phyloP scores from a whole-genome alignment of 2,888 invertebrate species.

The Nasonia oneida region DNA sequence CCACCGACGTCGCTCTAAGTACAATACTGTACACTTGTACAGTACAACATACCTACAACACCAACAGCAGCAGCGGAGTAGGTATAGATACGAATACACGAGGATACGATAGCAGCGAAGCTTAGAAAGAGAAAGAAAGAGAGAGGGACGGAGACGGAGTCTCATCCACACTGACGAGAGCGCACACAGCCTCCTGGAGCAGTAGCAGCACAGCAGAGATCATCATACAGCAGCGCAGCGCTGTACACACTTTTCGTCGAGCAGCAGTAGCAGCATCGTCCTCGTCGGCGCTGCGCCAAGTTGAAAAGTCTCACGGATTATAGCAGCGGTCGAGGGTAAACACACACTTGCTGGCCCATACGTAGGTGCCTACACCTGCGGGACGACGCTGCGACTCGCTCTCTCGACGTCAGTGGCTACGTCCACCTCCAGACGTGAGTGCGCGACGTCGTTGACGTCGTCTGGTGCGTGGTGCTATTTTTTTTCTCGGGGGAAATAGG shows the following conservation, averaged over 20 bases:
- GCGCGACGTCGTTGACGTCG: constrained; percentile 31
- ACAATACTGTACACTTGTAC: neutral
- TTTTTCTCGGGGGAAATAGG: neutral
- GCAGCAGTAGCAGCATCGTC: constrained; percentile 23
- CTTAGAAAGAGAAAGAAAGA: neutral
- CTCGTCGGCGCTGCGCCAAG: neutral
- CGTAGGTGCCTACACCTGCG: neutral
- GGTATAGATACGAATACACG: neutral
- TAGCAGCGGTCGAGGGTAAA: constrained; percentile 37
- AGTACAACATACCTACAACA: neutral
- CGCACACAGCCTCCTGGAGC: neutral
- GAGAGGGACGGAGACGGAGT: neutral
- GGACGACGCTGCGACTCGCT: neutral
- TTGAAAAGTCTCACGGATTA: neutral
- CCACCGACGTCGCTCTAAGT: constrained; percentile 2
- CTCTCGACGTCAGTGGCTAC: constrained; percentile 26
- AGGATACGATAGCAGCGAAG: neutral
- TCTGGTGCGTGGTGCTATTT: constrained; percentile 9
- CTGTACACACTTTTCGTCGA: neutral
- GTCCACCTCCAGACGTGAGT: neutral
- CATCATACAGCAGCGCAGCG: neutral
- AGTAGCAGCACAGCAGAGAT: neutral
- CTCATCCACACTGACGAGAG: neutral
- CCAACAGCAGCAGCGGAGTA: neutral
- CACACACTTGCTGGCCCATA: constrained; percentile 39